Base-by-base conservation (phyloP, 2,888 invertebrate genomes). In the Tetramorium bicarinatum region DNA sequence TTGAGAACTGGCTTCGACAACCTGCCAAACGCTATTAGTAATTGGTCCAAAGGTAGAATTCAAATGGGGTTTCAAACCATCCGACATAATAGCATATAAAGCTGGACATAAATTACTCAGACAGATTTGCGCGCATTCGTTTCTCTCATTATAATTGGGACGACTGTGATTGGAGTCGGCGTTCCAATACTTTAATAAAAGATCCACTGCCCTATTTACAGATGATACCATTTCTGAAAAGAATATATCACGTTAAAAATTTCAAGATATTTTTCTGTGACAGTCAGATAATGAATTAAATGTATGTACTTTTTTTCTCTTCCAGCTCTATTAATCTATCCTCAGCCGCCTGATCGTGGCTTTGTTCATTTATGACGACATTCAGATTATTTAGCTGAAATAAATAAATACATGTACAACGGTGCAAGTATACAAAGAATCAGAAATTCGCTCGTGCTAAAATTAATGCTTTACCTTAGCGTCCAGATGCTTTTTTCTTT, bases 11-110 rank as follows among this genome's bases (percentile, higher is more conserved):
- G 98, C 97, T 95, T 98, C 98, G 7, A 98, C 97, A 89, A 98
- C 97, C 95, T 97, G 97, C 98, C 98, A 98, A 74, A 98, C 98
- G 9, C 98, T 97, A 93, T 98, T 98, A 90, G 97, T 96, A 75
- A 98, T 97, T 25, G 97, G 97, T 61, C 98, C 98, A 93, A 98
- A 98, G 56, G 98, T 97, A 7, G 98, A 98, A 93, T 97, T 97
- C 76, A 98, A 96, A 89, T 96, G 97, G 52, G 97, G 97, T 93
- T 97, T 97, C 29, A 99, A 96, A 2, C 98, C 98, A 93, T 99
- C 98, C 90, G 97, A 97, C 92, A 99, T 96, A 82, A 98, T 96
- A 4, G 97, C 97, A 91, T 98, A 97, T 52, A 99, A 95, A 13
- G 98, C 97, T 1, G 98, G 98, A 93, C 98, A 98, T 56, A 99